Percentiles rank a stretch among this genome's conserved stretches.
These are phyloP conservation scores for Vipera latastei DNA, from an alignment of 2,797 vertebrate species.

Conservation along the genomic window DNA sequence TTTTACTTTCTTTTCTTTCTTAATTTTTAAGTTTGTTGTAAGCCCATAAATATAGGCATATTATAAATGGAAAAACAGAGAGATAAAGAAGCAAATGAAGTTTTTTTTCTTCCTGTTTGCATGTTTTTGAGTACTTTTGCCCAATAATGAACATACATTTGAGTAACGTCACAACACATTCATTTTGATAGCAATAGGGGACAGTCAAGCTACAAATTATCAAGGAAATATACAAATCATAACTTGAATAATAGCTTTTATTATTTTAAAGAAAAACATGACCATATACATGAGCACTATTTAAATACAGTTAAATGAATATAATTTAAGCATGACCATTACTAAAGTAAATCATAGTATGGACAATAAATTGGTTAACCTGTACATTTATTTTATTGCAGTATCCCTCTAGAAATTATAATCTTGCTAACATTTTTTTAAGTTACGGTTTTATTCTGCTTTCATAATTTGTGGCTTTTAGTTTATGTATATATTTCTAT, in stretches of 20 bases:
- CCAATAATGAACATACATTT: not conserved
- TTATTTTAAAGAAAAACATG: not conserved
- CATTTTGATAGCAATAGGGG: not conserved
- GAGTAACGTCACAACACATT: not conserved
- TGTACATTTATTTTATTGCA: too few relatives aligned
- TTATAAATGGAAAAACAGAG: not conserved
- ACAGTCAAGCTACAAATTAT: not conserved
- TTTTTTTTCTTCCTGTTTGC: not conserved
- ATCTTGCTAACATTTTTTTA: not conserved
- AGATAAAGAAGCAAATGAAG: not conserved
- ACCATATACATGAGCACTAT: not conserved
- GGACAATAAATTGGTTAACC: too few relatives aligned
- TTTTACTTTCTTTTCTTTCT: not conserved
- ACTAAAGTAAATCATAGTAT: not conserved
- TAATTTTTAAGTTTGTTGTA: not conserved
- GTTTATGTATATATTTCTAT: not conserved
- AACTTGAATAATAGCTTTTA: not conserved
- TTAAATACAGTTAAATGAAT: not conserved
- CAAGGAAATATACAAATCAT: not conserved
- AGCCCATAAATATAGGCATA: not conserved
- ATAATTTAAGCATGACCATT: not conserved
- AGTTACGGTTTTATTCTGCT: not conserved
- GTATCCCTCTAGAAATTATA: not conserved
- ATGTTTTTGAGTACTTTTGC: not conserved
- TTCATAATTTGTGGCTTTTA: not conserved